Conservation (phyloP, 2,888 invertebrate species). For the Ditula angustiorana region DNA sequence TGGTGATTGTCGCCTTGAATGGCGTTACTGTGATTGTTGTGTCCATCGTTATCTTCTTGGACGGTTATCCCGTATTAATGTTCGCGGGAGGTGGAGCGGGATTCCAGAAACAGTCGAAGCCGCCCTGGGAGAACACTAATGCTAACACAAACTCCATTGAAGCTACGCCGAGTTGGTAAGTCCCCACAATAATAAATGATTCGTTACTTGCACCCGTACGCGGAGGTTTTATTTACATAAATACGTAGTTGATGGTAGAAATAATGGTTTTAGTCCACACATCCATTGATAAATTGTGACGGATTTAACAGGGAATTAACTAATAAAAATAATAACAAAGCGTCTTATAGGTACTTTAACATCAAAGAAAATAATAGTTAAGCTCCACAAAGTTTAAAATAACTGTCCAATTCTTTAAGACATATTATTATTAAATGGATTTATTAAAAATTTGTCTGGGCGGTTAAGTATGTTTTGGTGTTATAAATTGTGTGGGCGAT, state of each 20-base stretch:
- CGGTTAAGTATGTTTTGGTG: too few species aligned
- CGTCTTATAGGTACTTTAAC: too few species aligned
- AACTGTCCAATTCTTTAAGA: too few species aligned
- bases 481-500: too few species aligned
- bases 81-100: slow-evolving; percentile 79
- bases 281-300: too few species aligned
- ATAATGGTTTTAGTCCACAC: background rate
- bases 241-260: background rate
- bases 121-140: slow-evolving; percentile 71
- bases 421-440: too few species aligned
- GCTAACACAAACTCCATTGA: slow-evolving; percentile 54
- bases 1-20: slow-evolving; percentile 35
- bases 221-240: background rate
- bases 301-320: too few species aligned
- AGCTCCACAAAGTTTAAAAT: too few species aligned
- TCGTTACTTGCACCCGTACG: background rate
- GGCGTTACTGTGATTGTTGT: slow-evolving; percentile 40
- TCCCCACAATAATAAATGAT: slow-evolving; percentile 35
- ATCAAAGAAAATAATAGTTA: too few species aligned
- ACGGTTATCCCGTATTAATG: slow-evolving; percentile 56
- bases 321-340: too few species aligned
- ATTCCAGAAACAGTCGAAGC: slow-evolving; percentile 77
- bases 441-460: too few species aligned
- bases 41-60: slow-evolving; percentile 40
- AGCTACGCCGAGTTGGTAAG: slow-evolving; percentile 67